These are phyloP conservation scores for Leptinotarsa texana DNA, from an alignment of 1,140 invertebrate genomes.

Conservation along the genomic window DNA sequence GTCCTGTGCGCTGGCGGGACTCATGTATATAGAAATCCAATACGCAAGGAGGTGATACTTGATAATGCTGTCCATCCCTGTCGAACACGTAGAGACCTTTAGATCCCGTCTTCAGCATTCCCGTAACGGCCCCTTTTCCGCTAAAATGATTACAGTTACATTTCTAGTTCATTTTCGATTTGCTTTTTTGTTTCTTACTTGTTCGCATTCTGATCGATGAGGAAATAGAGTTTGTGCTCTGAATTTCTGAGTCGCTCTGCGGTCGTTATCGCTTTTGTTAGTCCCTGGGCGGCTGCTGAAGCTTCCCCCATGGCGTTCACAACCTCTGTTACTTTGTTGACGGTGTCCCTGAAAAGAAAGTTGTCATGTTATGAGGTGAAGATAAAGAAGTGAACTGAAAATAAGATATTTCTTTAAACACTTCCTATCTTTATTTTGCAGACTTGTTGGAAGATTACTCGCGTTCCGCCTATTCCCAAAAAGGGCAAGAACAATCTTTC, in stretches of 20 bases:
- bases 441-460: too few relatives aligned
- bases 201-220: slow-evolving; percentile 62
- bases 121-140: slow-evolving; percentile 70
- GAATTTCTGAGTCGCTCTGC: slow-evolving; percentile 68
- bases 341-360: slow-evolving; percentile 57
- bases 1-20: slow-evolving; percentile 75
- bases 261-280: slow-evolving; percentile 72
- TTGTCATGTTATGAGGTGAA: too few relatives aligned
- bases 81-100: slow-evolving; percentile 87
- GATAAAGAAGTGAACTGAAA: too few relatives aligned
- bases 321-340: slow-evolving; percentile 66
- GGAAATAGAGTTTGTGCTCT: slow-evolving; percentile 69
- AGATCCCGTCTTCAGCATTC: slow-evolving; percentile 80
- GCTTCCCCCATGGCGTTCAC: slow-evolving; percentile 72
- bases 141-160: slow-evolving; percentile 50
- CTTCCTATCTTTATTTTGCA: too few relatives aligned
- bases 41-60: slow-evolving; percentile 76
- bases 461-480: too few relatives aligned
- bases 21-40: slow-evolving; percentile 88
- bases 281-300: slow-evolving; percentile 74
- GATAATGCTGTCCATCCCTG: slow-evolving; percentile 67
- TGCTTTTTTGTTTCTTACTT: slow-evolving; percentile 35
- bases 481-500: too few relatives aligned
- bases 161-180: too few relatives aligned
- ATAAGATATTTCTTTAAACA: too few relatives aligned